Base-by-base conservation (phyloP, 2,888 invertebrate species). In the Branchipolynoe longqiensis region DNA sequence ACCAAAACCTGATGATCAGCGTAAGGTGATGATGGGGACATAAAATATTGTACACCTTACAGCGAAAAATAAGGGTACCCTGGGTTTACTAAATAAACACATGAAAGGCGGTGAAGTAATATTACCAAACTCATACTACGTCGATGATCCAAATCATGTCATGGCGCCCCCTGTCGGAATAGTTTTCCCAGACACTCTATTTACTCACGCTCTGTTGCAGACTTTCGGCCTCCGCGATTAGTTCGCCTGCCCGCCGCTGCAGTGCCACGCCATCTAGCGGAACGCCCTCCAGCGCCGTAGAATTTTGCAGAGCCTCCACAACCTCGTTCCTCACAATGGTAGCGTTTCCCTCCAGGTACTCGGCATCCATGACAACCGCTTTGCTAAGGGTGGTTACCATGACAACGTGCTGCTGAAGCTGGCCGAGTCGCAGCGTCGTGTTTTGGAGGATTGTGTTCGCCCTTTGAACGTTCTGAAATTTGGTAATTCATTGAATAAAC, bases 391-490 rank as follows among this genome's bases (percentile, higher is more conserved):
- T n/a, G 6, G 31, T 40, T 22, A 85, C 59, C 41, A 38, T 22
- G 25, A 8, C 22, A 8, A 85, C 59, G 25, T 56, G 4, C 81
- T 58, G 56, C 41, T 85, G 8, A n/a, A 85, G 62, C 14, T 14
- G 31, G 12, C 25, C 25, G 25, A 85, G 31, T 0, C 59, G 38
- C 3, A 33, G 2, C 0, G 59, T 85, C 2, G 85, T 81, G 41
- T 58, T 41, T 28, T 40, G 58, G 31, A 81, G 85, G 6, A 81
- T 40, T 12, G 31, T 59, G 58, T 58, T 54, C 25, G 85, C 81
- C 0, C 22, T 22, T 82, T 85, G 85, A 0, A 58, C 85, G 12
- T 54, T 25, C 85, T 85, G 81, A 0, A 48, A 69, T 62, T 6
- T 14, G 25, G 58, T 14, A 78, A 25, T 22, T 78, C 40, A 40